Evolutionary conservation across 1,140 invertebrate genomes (phyloP).

Genomic region (Alviniconcha marisindica): DNA sequence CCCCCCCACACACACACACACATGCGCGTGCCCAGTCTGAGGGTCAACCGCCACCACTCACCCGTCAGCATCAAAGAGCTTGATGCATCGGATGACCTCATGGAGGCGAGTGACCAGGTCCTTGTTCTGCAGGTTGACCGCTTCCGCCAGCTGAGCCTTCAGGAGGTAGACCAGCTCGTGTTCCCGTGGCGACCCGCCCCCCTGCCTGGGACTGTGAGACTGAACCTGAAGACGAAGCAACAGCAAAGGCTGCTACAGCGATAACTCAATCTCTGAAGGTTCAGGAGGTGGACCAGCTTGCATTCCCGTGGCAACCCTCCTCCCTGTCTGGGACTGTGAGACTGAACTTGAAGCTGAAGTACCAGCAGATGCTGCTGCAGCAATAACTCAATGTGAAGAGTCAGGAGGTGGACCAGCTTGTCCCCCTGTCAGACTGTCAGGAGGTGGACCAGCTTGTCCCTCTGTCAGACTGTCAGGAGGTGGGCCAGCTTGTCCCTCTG

Average conservation of each 20-base stretch:
- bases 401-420: too few relatives aligned
- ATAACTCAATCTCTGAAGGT: conserved; percentile 59
- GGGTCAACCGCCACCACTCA: conserved; percentile 71
- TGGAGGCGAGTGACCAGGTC: conserved; percentile 90
- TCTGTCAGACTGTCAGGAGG: too few relatives aligned
- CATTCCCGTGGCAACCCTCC: conserved; percentile 76
- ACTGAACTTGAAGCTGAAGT: conserved; percentile 44
- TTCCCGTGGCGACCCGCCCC: conserved; percentile 72
- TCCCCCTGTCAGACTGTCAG: too few relatives aligned
- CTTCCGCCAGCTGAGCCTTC: conserved; percentile 90
- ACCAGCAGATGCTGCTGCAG: background rate
- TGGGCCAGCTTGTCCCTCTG: too few relatives aligned
- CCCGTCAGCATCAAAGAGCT: conserved; percentile 85
- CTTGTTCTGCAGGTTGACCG: conserved; percentile 89
- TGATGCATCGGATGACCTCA: conserved; percentile 89
- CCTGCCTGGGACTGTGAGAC: conserved; percentile 54
- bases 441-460: too few relatives aligned
- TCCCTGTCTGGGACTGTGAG: conserved; percentile 55
- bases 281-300: conserved; percentile 84
- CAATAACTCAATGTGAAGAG: background rate
- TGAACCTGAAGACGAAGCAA: conserved; percentile 33
- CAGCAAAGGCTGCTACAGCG: background rate
- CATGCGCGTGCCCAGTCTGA: too few relatives aligned
- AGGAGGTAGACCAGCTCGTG: conserved; percentile 85
- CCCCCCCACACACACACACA: too few relatives aligned